These are phyloP conservation scores for Thymelicus sylvestris DNA, from an alignment of 2,888 invertebrate species.

Conservation along the genomic window DNA sequence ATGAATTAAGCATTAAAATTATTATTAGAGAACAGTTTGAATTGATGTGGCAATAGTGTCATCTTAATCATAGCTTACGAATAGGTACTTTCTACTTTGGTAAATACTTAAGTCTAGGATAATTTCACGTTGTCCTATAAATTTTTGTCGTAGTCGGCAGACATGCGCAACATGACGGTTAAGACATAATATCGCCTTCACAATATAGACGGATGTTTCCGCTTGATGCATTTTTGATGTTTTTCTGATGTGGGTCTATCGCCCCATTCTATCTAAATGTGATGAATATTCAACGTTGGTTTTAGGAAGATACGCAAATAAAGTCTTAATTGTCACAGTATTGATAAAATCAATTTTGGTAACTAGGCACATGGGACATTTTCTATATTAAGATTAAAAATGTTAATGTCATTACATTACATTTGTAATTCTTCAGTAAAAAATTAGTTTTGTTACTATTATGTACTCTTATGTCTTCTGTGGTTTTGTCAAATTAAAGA, in stretches of 20 bases:
- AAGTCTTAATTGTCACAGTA: background rate
- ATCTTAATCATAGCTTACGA: too few species aligned
- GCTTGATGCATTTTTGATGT: conserved; percentile 86
- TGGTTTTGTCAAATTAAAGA: too few species aligned
- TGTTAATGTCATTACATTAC: background rate
- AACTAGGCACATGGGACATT: background rate
- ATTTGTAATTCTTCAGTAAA: background rate
- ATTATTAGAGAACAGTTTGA: too few species aligned
- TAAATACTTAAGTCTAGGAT: too few species aligned
- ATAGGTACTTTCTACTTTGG: too few species aligned
- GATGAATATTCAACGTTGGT: conserved; percentile 81
- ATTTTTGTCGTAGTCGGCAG: conserved; percentile 47
- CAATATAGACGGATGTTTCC: conserved; percentile 80
- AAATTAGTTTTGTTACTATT: too few species aligned
- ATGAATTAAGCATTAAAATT: too few species aligned
- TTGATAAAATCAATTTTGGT: background rate
- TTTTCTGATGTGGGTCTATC: conserved; percentile 85
- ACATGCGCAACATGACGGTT: conserved; percentile 59
- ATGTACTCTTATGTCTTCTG: too few species aligned
- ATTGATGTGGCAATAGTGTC: too few species aligned
- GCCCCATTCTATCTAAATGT: conserved; percentile 81
- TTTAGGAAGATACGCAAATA: conserved; percentile 63
- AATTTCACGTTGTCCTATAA: background rate
- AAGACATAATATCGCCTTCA: conserved; percentile 76
- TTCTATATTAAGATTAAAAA: background rate